phyloP scores from a whole-genome alignment of 1,140 invertebrate genomes.

The Bombyx mori region DNA sequence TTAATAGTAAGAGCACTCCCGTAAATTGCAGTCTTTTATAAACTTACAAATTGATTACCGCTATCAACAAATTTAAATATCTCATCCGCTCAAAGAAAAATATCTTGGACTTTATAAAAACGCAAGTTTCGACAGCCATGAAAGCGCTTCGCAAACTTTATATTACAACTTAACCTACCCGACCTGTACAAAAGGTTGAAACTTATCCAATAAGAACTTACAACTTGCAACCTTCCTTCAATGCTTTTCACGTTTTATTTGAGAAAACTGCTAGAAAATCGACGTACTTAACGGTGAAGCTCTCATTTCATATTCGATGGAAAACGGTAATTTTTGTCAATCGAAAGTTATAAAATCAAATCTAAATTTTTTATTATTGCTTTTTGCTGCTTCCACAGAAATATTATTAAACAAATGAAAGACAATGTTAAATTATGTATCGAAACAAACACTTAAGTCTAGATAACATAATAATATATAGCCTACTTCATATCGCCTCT shows the following conservation, averaged over 20 bases:
- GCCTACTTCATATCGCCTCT: too few relatives aligned
- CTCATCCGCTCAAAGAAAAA: background rate
- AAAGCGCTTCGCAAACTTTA: conserved; percentile 35
- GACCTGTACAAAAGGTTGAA: conserved; percentile 32
- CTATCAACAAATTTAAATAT: background rate
- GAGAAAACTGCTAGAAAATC: conserved; percentile 15
- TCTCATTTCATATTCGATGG: conserved; percentile 1
- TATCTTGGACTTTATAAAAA: conserved; percentile 18
- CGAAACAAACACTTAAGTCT: too few relatives aligned
- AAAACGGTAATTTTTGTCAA: too few relatives aligned
- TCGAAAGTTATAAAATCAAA: too few relatives aligned
- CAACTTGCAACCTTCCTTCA: conserved; percentile 21
- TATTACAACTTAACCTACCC: conserved; percentile 44
- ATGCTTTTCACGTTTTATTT: conserved; percentile 23
- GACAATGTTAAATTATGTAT: too few relatives aligned
- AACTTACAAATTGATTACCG: too few relatives aligned
- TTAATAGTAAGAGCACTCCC: background rate
- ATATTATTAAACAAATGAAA: too few relatives aligned
- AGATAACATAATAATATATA: too few relatives aligned
- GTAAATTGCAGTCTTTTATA: background rate
- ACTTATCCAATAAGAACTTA: conserved; percentile 46
- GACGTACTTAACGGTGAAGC: conserved; percentile 8
- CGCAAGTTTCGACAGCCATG: conserved; percentile 22
- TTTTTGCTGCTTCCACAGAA: too few relatives aligned
- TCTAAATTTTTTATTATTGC: too few relatives aligned